phyloP scores from a whole-genome alignment of 2,888 invertebrate genomes.

The Eledona agricola region DNA sequence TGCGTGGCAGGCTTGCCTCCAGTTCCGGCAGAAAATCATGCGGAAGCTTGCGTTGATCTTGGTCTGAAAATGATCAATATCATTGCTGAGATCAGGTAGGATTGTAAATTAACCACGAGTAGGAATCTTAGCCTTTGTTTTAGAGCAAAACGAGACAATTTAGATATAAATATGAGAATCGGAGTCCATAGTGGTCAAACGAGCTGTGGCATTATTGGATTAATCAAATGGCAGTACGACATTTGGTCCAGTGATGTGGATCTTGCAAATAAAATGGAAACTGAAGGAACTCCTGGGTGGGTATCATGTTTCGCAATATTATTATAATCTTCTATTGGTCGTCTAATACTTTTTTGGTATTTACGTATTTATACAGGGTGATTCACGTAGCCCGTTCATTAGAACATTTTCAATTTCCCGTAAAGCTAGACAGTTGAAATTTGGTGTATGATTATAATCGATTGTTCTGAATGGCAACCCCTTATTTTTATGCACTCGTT shows the following conservation, averaged over 20 bases:
- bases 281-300: conserved; percentile 88
- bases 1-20: conserved; percentile 87
- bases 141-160: conserved; percentile 78
- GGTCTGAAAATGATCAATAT: conserved; percentile 94
- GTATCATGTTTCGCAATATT: conserved; percentile 5
- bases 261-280: conserved; percentile 95
- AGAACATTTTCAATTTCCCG: no score
- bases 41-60: conserved; percentile 88
- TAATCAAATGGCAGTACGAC: conserved; percentile 95
- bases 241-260: conserved; percentile 95
- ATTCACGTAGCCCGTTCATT: no score
- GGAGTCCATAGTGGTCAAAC: conserved; percentile 94
- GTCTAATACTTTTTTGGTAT: no score
- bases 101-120: not conserved
- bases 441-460: no score
- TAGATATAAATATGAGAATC: conserved; percentile 95
- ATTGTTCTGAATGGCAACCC: no score
- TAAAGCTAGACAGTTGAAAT: no score
- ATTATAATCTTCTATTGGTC: no score
- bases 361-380: no score
- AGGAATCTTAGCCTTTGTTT: no score
- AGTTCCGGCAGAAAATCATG: conserved; percentile 77
- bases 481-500: no score
- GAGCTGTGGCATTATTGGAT: conserved; percentile 89
- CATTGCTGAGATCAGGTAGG: conserved; percentile 80